Percentiles rank a stretch among this genome's conserved stretches.
Evolutionary conservation across 2,797 vertebrate genomes (phyloP).

Genomic region (Gallirallus australis): DNA sequence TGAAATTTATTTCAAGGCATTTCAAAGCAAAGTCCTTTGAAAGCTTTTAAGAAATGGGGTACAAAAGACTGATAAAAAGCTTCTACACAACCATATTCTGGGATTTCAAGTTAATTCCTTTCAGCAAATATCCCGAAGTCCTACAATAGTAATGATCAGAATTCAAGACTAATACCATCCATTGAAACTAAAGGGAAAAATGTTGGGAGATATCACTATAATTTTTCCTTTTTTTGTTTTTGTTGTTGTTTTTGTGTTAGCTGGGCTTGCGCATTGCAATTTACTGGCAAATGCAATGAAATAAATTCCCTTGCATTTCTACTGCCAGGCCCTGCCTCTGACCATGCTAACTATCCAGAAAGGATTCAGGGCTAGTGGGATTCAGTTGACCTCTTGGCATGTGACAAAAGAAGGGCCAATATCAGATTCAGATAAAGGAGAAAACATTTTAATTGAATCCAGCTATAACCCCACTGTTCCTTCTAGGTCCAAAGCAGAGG

Average conservation of each 20-base stretch:
- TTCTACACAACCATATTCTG: background rate
- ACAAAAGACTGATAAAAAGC: background rate
- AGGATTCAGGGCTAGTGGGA: background rate
- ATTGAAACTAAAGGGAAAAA: background rate
- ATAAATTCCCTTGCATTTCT: background rate
- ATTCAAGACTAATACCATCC: background rate
- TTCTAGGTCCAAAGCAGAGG: background rate
- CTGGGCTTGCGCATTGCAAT: background rate
- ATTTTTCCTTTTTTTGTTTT: background rate
- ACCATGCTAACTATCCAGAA: background rate
- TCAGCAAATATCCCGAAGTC: background rate
- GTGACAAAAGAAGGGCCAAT: background rate
- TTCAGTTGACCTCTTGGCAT: background rate
- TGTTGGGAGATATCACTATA: background rate
- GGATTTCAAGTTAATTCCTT: background rate
- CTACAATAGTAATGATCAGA: background rate
- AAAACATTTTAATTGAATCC: background rate
- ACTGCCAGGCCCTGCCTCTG: background rate
- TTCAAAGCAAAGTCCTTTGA: background rate
- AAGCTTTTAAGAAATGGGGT: background rate
- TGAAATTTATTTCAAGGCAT: background rate
- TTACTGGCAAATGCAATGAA: background rate
- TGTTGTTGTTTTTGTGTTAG: rapidly evolving
- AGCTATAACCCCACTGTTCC: background rate
- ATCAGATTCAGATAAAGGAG: background rate